Evolutionary conservation across 2,888 invertebrate genomes (phyloP).

Genomic region (Scaptodrosophila latifasciaeformis): DNA sequence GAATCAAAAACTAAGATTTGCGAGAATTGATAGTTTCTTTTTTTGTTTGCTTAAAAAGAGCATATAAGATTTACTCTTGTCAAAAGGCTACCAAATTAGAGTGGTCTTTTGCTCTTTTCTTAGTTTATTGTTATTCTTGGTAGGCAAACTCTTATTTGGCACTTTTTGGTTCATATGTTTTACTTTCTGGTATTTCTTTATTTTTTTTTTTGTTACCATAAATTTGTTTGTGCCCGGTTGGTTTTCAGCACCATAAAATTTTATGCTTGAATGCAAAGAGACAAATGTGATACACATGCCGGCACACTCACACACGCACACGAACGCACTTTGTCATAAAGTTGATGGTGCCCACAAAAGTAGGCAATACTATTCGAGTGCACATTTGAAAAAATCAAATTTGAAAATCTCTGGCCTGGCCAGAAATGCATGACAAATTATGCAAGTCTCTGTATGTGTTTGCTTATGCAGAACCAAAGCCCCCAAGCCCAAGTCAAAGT

Average conservation of each 20-base stretch:
- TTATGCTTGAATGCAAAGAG: slow-evolving; percentile 59
- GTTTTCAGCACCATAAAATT: slow-evolving; percentile 57
- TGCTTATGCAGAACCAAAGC: too few species aligned
- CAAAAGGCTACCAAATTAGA: neutral
- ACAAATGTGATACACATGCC: slow-evolving; percentile 53
- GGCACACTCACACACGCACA: neutral
- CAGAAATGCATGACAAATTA: slow-evolving; percentile 49
- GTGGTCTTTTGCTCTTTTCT: neutral
- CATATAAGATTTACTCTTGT: neutral
- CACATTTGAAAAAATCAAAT: slow-evolving; percentile 51
- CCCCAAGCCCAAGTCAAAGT: neutral
- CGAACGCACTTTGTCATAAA: neutral
- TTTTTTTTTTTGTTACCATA: slow-evolving; percentile 1
- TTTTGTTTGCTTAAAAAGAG: neutral
- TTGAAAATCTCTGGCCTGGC: slow-evolving; percentile 46
- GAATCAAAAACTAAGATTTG: too few species aligned
- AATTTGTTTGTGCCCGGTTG: slow-evolving; percentile 10
- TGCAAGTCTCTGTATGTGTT: slow-evolving; percentile 17
- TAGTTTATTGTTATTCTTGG: neutral
- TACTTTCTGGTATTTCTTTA: slow-evolving; percentile 35
- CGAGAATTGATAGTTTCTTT: too few species aligned
- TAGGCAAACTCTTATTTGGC: slow-evolving; percentile 43
- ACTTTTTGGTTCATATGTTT: slow-evolving; percentile 48
- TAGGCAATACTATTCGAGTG: slow-evolving; percentile 40
- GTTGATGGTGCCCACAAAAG: slow-evolving; percentile 18